Percentiles rank a stretch among this genome's conserved stretches.
Conservation (phyloP, 2,113 vertebrate genomes). For the Heloderma charlesbogerti region DNA sequence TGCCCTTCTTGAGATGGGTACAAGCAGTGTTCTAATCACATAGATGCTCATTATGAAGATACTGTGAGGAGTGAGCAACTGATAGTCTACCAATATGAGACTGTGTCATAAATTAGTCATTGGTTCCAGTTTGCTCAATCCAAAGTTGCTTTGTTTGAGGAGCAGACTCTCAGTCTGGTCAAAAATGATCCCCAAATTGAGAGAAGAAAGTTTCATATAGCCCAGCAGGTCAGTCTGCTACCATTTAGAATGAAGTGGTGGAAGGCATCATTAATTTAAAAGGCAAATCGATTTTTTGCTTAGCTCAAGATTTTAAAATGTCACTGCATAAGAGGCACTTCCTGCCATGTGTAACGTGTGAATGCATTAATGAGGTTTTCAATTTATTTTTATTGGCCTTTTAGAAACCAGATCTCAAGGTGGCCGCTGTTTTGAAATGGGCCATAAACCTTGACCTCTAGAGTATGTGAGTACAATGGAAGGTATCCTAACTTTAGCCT, state of each 20-base stretch:
- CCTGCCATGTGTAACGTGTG: not conserved
- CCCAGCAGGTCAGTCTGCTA: not conserved
- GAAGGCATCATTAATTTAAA: slow-evolving; percentile 18
- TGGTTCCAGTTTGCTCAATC: not conserved
- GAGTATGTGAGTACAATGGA: no score
- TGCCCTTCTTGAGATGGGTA: not conserved
- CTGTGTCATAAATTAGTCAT: not conserved
- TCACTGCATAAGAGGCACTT: not conserved
- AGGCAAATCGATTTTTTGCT: not conserved
- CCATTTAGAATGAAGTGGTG: not conserved
- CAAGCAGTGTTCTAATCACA: not conserved
- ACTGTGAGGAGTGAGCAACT: not conserved
- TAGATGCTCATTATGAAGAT: not conserved
- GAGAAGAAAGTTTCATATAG: not conserved
- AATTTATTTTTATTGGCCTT: not conserved
- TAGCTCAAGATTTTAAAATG: not conserved
- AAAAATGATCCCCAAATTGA: not conserved
- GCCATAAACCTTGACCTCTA: not conserved
- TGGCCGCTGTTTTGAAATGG: not conserved
- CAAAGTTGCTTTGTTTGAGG: not conserved
- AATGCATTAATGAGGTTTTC: not conserved
- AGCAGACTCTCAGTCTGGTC: not conserved
- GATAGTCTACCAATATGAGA: not conserved
- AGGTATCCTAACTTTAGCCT: not conserved
- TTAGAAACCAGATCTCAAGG: not conserved